Conservation (phyloP, 1,140 invertebrate genomes). For the Drosophila lacertosa region DNA sequence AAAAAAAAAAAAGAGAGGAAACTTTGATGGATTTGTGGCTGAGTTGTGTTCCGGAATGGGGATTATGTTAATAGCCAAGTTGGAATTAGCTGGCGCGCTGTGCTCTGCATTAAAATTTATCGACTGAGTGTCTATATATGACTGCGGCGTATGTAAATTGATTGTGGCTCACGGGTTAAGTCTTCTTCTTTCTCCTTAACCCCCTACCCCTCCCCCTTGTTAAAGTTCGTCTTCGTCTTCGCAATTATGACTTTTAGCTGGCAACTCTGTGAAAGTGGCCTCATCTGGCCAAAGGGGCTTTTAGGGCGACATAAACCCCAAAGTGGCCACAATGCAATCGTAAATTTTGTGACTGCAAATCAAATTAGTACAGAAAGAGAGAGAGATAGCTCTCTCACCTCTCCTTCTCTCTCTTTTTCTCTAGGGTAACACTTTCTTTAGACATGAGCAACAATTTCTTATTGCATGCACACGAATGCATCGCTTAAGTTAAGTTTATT, state of each 20-base stretch:
- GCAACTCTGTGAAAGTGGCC: constrained; percentile 39
- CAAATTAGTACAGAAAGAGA: constrained; percentile 52
- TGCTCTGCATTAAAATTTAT: constrained; percentile 57
- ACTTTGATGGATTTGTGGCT: constrained; percentile 42
- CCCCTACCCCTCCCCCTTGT: background rate
- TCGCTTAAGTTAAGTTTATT: background rate
- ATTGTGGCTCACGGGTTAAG: constrained; percentile 38
- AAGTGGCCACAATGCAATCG: constrained; percentile 44
- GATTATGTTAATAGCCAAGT: constrained; percentile 50
- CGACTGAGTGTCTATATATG: constrained; percentile 36
- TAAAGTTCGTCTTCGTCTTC: constrained; percentile 45
- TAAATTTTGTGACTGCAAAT: constrained; percentile 49
- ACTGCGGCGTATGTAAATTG: constrained; percentile 47
- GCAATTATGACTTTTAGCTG: constrained; percentile 53
- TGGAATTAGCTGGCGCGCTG: constrained; percentile 46
- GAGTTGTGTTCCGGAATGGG: constrained; percentile 2
- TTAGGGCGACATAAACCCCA: constrained; percentile 35
- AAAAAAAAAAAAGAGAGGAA: constrained; percentile 19
- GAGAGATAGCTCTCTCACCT: too few species aligned
- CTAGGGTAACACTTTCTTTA: background rate
- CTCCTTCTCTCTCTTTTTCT: background rate
- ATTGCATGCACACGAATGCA: background rate
- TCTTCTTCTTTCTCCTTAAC: background rate
- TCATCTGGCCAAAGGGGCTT: constrained; percentile 42
- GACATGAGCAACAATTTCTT: background rate